Percentiles rank a stretch among this genome's conserved stretches.
phyloP scores from a whole-genome alignment of 1,140 invertebrate species.

The Pteromalus puparum region DNA sequence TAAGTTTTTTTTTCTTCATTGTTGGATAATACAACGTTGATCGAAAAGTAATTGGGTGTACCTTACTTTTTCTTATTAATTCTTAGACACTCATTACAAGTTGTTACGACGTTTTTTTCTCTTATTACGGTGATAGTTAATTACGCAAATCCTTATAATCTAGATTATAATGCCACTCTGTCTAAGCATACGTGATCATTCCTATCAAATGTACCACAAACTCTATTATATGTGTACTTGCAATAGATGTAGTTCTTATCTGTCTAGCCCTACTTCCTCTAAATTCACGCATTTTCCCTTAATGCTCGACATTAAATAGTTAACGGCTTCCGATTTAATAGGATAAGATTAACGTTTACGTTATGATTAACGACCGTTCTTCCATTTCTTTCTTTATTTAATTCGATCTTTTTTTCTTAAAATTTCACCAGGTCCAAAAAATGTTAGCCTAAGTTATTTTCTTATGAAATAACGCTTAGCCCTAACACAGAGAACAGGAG shows the following conservation, averaged over 20 bases:
- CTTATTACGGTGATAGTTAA: slow-evolving; percentile 48
- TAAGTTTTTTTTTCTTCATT: slow-evolving; percentile 8
- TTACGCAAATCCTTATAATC: slow-evolving; percentile 45
- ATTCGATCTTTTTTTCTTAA: slow-evolving; percentile 9
- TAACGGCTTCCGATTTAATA: slow-evolving; percentile 5
- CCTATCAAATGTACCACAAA: slow-evolving; percentile 50
- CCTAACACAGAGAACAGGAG: slow-evolving; percentile 21
- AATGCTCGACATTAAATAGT: slow-evolving; percentile 28
- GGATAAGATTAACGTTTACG: slow-evolving; percentile 26
- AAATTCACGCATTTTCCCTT: slow-evolving; percentile 27
- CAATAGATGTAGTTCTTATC: slow-evolving; percentile 32
- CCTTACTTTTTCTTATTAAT: slow-evolving; percentile 6
- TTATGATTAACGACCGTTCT: slow-evolving; percentile 21
- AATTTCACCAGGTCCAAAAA: slow-evolving; percentile 12
- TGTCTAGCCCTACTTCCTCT: slow-evolving; percentile 22
- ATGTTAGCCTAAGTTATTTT: slow-evolving; percentile 14
- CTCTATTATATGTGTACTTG: slow-evolving; percentile 18
- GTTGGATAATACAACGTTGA: slow-evolving; percentile 22
- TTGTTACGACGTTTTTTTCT: slow-evolving; percentile 32
- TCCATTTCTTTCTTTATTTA: background rate
- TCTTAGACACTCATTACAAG: slow-evolving; percentile 40
- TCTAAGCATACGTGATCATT: slow-evolving; percentile 46
- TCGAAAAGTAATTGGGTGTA: slow-evolving; percentile 38
- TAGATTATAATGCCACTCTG: slow-evolving; percentile 42
- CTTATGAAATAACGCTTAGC: slow-evolving; percentile 15